Evolutionary conservation across 2,888 invertebrate genomes (phyloP).

Genomic region (Sarcophaga rosellei): DNA sequence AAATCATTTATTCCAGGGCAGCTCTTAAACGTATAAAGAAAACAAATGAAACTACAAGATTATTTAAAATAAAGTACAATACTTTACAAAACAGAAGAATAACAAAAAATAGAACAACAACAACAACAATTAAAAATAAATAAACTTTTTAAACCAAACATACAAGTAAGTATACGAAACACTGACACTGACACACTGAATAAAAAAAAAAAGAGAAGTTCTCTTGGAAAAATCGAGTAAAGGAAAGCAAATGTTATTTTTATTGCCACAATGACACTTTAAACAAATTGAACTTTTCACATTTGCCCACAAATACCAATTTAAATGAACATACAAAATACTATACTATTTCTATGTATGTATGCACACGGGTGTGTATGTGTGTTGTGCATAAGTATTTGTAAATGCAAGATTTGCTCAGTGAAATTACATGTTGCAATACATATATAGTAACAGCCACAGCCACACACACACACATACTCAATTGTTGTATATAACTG

Average conservation of each 20-base stretch:
- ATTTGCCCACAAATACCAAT: constrained; percentile 68
- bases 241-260: constrained; percentile 59
- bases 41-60: background rate
- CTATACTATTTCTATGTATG: background rate
- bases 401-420: background rate
- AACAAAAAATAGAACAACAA: background rate
- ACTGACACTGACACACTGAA: background rate
- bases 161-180: background rate
- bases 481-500: background rate
- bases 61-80: background rate
- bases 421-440: background rate
- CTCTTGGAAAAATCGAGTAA: constrained; percentile 33
- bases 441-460: background rate
- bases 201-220: background rate
- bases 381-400: background rate
- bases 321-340: constrained; percentile 53
- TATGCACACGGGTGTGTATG: background rate
- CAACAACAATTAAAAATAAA: background rate
- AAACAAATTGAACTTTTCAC: constrained; percentile 70
- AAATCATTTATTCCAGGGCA: background rate
- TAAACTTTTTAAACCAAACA: background rate
- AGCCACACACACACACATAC: background rate
- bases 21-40: background rate
- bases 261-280: constrained; percentile 68
- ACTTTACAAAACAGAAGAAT: no score